Evolutionary conservation across 1,140 invertebrate species (phyloP), one percentile per base, ranked within the genome.

Genomic region (Dreissena rostriformis): DNA sequence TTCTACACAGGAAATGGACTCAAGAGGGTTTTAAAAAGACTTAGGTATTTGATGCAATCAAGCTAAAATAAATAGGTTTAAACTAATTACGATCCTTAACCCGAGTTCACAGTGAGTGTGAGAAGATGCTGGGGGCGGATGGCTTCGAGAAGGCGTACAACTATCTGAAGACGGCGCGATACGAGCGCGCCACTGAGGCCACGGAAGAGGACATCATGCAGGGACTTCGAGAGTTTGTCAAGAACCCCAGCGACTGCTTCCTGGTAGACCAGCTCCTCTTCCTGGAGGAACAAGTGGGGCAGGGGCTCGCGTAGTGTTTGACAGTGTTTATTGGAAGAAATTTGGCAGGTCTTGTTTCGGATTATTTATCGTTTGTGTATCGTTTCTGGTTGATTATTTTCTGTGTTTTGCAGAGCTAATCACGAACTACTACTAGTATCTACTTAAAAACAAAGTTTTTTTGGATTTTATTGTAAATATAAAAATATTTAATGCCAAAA

Each of bases 261-360:
- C 82, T 93, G 29, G 91, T 94, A 14, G 93, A 94, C 73, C 93
- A 94, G 78, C 88, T 94, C 22, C 77, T 93, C 11, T 94, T 94
- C 87, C 87, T 93, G 49, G 93, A 94, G 85, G 91, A 92, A 76
- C 91, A 92, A 76, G 73, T 77, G 24, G 52, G 68, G 22, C 26
- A 17, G 39, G 70, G 55, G 8, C 70, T 61, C 11, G 28, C 49
- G 24, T 81, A 81, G 79, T 68, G 49, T 52, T 74, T 57, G 22
- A 70, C 39, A 39, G 2, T 2, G 39, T 39, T 39, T 8, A 39
- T 39, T 39, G 11, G 61, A n/a, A n/a, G 19, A n/a, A 63, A 7
- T 63, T 63, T 63, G 24, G 11, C 61, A n/a, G 24, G 19, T 63
- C 2, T n/a, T 39, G 39, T 39, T 2, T 39, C 8, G 8, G 2